These are phyloP conservation scores for Dasypogon diadema DNA, from an alignment of 2,888 invertebrate genomes.

Conservation along the genomic window DNA sequence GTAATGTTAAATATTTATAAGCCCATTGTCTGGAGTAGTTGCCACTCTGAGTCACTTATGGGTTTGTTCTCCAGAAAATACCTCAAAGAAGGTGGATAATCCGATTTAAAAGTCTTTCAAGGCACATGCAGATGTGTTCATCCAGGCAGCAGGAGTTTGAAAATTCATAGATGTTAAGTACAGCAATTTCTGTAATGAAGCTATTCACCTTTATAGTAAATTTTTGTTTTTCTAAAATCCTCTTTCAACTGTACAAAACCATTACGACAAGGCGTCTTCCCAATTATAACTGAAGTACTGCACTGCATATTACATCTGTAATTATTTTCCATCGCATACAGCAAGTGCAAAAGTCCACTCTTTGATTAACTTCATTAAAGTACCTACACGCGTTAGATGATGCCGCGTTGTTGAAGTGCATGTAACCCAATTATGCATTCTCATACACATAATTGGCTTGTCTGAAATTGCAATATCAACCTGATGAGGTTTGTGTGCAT, in stretches of 20 bases:
- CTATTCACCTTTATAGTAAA: too few species aligned
- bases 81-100: neutral
- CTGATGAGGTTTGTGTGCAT: conserved; percentile 42
- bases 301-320: neutral
- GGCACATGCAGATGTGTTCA: neutral
- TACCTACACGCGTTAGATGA: neutral
- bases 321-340: conserved; percentile 1
- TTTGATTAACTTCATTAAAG: conserved; percentile 18
- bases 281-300: too few species aligned
- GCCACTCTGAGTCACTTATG: neutral
- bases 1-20: conserved; percentile 49
- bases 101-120: neutral
- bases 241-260: too few species aligned
- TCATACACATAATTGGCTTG: conserved; percentile 33
- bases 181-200: too few species aligned
- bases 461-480: conserved; percentile 27
- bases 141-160: neutral
- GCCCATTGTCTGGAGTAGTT: conserved; percentile 34
- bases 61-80: neutral
- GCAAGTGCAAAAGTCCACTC: neutral
- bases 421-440: conserved; percentile 21
- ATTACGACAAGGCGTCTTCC: too few species aligned
- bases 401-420: conserved; percentile 10
- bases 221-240: too few species aligned
- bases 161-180: neutral